phyloP scores from a whole-genome alignment of 2,797 vertebrate genomes.

The Danio albolineatus region DNA sequence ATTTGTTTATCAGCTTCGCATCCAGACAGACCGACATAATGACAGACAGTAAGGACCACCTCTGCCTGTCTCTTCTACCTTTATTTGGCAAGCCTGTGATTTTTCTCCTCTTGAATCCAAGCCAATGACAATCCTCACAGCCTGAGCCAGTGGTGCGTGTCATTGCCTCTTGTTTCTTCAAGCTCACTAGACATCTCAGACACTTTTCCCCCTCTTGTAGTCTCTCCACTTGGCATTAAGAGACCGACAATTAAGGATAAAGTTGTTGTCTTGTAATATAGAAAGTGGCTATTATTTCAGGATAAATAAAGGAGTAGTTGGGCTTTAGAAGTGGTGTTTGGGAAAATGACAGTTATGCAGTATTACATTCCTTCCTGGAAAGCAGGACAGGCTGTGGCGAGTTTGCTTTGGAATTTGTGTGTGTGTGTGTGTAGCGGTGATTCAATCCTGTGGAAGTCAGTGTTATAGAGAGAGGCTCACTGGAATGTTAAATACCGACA shows the following conservation, averaged over 20 bases:
- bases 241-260: constrained; percentile 30
- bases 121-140: constrained; percentile 38
- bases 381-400: constrained; percentile 63
- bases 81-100: constrained; percentile 42
- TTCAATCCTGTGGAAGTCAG: constrained; percentile 61
- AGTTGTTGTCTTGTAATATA: not conserved
- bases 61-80: constrained; percentile 25
- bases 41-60: constrained; percentile 9
- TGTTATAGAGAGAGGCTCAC: constrained; percentile 51
- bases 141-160: constrained; percentile 49
- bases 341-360: constrained; percentile 38
- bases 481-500: constrained; percentile 57
- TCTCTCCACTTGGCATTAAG: constrained; percentile 33
- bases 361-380: constrained; percentile 63
- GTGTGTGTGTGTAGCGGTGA: constrained; percentile 59
- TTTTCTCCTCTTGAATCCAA: constrained; percentile 37
- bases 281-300: not conserved
- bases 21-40: constrained; percentile 7
- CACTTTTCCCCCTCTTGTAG: constrained; percentile 5
- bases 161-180: constrained; percentile 48
- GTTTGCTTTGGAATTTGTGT: constrained; percentile 63
- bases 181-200: constrained; percentile 25
- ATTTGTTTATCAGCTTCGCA: constrained; percentile 24
- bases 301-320: not conserved
- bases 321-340: constrained; percentile 16